Evolutionary conservation across 2,797 vertebrate species (phyloP), one percentile per base, ranked within the genome.

Genomic region (Rousettus madagascariensis): DNA sequence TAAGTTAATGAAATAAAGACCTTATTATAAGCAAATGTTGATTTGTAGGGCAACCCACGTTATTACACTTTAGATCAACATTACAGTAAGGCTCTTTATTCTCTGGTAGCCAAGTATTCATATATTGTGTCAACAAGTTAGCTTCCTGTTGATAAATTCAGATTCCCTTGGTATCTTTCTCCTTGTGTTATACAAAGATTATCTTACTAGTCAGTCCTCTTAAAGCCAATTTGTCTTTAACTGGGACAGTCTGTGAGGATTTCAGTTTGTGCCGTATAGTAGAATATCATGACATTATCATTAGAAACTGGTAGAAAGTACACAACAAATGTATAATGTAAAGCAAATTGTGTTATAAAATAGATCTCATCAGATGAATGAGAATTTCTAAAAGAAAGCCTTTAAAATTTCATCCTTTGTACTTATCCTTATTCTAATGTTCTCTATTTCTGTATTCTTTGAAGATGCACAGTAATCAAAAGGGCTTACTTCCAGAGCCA

Each of bases 401-500:
- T 80, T 87, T 75, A 66, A 66, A 65, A 65, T 77, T 22, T 69
- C 13, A 3, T 49, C 16, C 63, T 87, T 86, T 86, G 13, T 80
- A 12, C 74, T 91, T 94, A 55, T 16, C 26, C 15, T 24, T 53
- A 41, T 95, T 84, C 46, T 97, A 10, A 96, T 55, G 0, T 96
- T 72, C 96, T 90, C 41, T 93, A 0, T 97, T 0, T 98, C 59
- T 98, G 1, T 97, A 5, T 97, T 79, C 26, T 0, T 95, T 90
- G 93, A 95, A 99, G 99, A 99, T 99, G 98, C 98, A 99, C 97
- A 99, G 99, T 97, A 99, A 98, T 79, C 99, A 98, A 97, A 99
- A 99, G 97, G 99, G 99, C 51, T 98, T 99, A 92, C 98, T 99
- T 75, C 99, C 99, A 69, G 99, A 99, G 97, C 99, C 99, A 36